Evolutionary conservation across 1,140 invertebrate genomes (phyloP), one percentile per base, ranked within the genome.

Genomic region (Campoletis sonorensis): DNA sequence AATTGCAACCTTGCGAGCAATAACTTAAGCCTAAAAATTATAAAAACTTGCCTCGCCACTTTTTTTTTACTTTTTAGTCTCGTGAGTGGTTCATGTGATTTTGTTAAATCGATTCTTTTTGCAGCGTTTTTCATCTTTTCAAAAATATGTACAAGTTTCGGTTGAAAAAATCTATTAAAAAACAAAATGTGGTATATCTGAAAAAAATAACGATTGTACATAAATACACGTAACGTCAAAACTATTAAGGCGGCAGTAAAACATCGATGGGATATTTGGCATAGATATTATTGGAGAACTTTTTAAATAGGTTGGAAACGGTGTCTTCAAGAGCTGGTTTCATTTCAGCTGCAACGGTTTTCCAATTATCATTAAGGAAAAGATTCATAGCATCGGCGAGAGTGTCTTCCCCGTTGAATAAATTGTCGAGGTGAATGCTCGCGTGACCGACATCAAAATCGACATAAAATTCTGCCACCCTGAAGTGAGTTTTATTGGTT

Each of bases 331-430:
- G 84, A 15, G 92, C 87, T 13, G 94, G 94, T 82, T 93, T 93
- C 10, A 94, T 92, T 83, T 95, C 94, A 73, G 93, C 93, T 77
- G 93, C 92, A 1, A 95, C 90, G 45, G 92, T 91, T 67, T 91
- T 92, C 94, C 94, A 95, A 82, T 95, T 95, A 21, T 94, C 92
- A 81, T 95, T 95, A 0, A 95, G 87, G 84, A 95, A 94, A 21
- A 93, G 83, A 77, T 94, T 93, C 85, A 94, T 94, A 0, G 93
- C 93, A 30, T 94, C 92, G 13, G 89, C 94, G 51, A 96, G 87
- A 30, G 93, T 93, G 72, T 93, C 89, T 84, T 96, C 94, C 0
- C 95, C 95, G 82, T 95, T 94, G 84, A 96, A 96, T 0, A 96
- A 89, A 90, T 96, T 94, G 8, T 95, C 93, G 8, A 96, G 89